These are phyloP conservation scores for Macrotus californicus DNA, from an alignment of 2,113 vertebrate species.

Conservation along the genomic window DNA sequence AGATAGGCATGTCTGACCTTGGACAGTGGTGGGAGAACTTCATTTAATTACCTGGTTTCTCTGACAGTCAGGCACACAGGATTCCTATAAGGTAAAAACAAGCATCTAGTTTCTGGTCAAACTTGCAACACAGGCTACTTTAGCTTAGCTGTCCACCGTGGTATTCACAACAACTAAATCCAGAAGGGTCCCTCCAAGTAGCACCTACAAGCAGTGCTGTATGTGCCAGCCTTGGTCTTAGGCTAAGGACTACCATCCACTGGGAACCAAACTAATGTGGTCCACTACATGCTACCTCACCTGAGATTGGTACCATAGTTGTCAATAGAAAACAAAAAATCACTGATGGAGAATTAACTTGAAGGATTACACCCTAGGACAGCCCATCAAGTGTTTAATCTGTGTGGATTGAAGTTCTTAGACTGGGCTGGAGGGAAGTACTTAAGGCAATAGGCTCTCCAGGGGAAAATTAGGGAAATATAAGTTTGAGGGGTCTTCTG, in stretches of 20 bases:
- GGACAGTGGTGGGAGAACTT: background rate
- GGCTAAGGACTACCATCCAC: background rate
- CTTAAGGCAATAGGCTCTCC: background rate
- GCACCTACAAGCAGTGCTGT: background rate
- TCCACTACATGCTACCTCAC: background rate
- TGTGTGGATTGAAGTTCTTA: background rate
- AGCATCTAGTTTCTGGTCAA: background rate
- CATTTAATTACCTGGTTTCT: background rate
- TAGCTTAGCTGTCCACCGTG: background rate
- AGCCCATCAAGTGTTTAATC: background rate
- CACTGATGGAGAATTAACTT: background rate
- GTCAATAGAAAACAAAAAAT: background rate
- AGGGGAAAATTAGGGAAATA: background rate
- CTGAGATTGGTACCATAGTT: background rate
- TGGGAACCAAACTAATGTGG: background rate
- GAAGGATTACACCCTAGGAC: background rate
- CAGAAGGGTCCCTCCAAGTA: background rate
- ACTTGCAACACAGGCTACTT: background rate
- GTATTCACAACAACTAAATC: background rate
- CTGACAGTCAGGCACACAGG: background rate
- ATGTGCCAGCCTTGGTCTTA: background rate
- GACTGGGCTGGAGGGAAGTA: background rate
- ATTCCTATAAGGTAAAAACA: background rate
- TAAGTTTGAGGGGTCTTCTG: background rate
- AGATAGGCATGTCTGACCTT: background rate